Percentiles rank a stretch among this genome's conserved stretches.
phyloP scores from a whole-genome alignment of 2,113 vertebrate genomes.

The Meriones unguiculatus region DNA sequence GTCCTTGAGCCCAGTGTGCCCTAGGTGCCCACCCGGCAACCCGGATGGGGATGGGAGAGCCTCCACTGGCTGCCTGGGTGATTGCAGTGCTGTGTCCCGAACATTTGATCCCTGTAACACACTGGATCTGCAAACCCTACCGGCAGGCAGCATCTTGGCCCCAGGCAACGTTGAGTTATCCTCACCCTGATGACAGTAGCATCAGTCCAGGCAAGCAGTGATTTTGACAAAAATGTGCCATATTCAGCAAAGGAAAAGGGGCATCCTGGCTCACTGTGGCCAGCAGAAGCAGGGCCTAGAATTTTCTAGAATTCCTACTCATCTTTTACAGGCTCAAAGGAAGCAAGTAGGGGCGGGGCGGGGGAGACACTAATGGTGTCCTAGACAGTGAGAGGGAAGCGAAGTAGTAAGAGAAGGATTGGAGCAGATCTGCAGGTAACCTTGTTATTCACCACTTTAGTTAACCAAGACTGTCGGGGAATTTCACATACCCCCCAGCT shows the following conservation, averaged over 20 bases:
- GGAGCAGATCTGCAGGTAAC: constrained; percentile 62
- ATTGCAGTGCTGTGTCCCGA: not conserved
- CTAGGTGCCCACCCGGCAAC: not conserved
- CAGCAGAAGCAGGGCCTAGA: not conserved
- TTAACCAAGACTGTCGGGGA: constrained; percentile 75
- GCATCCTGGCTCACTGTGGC: not conserved
- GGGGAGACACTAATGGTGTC: not conserved
- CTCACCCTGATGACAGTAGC: not conserved
- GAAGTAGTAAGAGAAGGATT: not conserved
- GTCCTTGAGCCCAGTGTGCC: not conserved
- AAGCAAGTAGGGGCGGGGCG: not conserved
- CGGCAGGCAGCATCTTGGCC: not conserved
- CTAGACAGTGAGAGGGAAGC: not conserved
- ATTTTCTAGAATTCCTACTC: not conserved
- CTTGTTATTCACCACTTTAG: constrained; percentile 60
- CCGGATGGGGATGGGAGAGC: not conserved
- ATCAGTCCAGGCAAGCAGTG: not conserved
- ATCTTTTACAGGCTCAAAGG: not conserved
- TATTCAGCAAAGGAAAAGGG: not conserved
- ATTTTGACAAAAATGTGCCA: not conserved
- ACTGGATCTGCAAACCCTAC: not conserved
- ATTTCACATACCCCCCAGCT: constrained; percentile 76
- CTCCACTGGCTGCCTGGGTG: not conserved
- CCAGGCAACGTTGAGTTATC: not conserved
- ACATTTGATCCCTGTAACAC: not conserved